Evolutionary conservation across 2,113 vertebrate genomes (phyloP).

Genomic region (Macquaria australasica): DNA sequence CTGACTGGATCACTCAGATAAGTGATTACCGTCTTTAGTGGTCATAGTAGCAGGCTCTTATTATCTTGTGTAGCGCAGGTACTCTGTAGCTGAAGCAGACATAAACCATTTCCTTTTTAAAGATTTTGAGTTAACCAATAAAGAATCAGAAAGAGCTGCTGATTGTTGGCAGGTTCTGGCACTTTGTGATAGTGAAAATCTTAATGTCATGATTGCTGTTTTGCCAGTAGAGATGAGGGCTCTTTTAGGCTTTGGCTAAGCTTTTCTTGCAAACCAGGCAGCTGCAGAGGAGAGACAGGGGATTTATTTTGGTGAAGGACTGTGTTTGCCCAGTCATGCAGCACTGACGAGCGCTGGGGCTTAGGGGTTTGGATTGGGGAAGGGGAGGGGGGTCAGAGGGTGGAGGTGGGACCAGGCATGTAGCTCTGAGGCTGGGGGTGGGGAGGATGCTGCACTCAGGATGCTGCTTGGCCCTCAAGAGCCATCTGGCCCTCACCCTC

Average conservation of each 20-base stretch:
- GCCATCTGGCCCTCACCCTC: conserved; percentile 82
- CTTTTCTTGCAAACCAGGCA: conserved; percentile 60
- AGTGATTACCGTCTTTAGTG: conserved; percentile 50
- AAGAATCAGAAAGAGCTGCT: neutral
- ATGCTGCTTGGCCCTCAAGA: conserved; percentile 73
- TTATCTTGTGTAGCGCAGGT: conserved; percentile 21
- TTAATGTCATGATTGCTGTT: conserved; percentile 25
- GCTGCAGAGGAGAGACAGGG: conserved; percentile 67
- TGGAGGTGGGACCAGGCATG: conserved; percentile 70
- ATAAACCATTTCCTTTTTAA: conserved; percentile 12
- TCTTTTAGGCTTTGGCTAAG: conserved; percentile 30
- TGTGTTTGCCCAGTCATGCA: conserved; percentile 81
- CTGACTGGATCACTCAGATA: conserved; percentile 23
- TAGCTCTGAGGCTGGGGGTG: conserved; percentile 65
- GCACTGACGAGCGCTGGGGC: conserved; percentile 79
- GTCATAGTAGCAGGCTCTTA: neutral
- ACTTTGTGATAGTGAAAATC: conserved; percentile 37
- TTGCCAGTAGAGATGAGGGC: conserved; percentile 32
- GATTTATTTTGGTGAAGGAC: conserved; percentile 73
- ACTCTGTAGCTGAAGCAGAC: neutral
- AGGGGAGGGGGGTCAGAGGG: conserved; percentile 60
- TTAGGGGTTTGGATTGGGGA: conserved; percentile 62
- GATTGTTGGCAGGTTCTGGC: conserved; percentile 30
- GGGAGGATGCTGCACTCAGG: conserved; percentile 68
- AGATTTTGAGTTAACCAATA: neutral